A percentile compares a stretch with the other conserved stretches of the same genome.
phyloP scores from a whole-genome alignment of 1,140 invertebrate species.

The Gonioctena quinquepunctata region DNA sequence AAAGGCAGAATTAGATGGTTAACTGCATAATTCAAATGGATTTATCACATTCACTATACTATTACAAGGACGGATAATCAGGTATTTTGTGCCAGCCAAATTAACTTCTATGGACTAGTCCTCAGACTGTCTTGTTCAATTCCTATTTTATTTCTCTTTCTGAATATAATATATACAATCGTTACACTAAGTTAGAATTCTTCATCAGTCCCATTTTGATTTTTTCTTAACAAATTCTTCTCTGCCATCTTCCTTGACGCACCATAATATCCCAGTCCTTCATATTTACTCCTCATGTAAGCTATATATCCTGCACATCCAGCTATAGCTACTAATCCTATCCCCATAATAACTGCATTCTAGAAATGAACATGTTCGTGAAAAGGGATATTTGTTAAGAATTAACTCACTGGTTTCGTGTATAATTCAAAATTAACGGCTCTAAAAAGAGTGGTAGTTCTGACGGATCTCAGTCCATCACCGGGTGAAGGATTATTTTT shows the following conservation, averaged over 20 bases:
- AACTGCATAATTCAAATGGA: no score
- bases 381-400: not conserved
- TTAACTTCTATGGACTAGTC: no score
- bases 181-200: no score
- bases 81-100: no score
- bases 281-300: conserved; percentile 79
- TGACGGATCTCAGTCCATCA: conserved; percentile 76
- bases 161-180: no score
- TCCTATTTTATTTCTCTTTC: no score
- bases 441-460: conserved; percentile 71
- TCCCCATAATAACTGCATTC: conserved; percentile 79
- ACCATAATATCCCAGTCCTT: conserved; percentile 75
- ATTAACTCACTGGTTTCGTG: conserved; percentile 72
- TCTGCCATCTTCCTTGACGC: conserved; percentile 73
- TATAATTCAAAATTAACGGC: conserved; percentile 84
- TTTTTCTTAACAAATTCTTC: conserved; percentile 74
- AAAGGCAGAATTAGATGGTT: no score
- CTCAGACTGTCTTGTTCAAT: no score
- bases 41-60: no score
- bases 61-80: no score
- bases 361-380: conserved; percentile 58
- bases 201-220: conserved; percentile 76
- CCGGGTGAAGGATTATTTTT: conserved; percentile 60
- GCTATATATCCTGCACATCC: conserved; percentile 71
- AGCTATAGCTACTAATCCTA: conserved; percentile 70